Conservation (phyloP, 2,113 vertebrate species). For the Clarias macrocephalus region DNA sequence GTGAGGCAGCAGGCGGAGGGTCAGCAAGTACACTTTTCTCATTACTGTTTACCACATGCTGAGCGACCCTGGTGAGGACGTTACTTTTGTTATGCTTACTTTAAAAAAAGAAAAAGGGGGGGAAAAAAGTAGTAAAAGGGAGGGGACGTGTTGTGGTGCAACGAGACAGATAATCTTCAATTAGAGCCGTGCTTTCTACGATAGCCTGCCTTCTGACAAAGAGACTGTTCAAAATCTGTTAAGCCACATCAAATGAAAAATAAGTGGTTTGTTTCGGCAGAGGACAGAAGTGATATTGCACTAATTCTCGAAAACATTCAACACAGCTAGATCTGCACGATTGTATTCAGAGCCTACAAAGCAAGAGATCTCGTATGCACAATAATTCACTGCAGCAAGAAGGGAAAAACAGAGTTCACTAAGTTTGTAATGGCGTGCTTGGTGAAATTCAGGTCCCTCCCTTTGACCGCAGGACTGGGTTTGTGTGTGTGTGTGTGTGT, state of each 20-base stretch:
- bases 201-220: constrained; percentile 19
- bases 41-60: constrained; percentile 68
- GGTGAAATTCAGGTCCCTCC: constrained; percentile 71
- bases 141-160: neutral
- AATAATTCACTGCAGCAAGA: constrained; percentile 64
- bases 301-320: neutral
- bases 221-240: constrained; percentile 6
- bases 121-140: neutral
- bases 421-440: constrained; percentile 68
- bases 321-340: neutral
- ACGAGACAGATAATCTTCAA: neutral
- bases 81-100: constrained; percentile 52
- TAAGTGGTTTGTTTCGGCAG: neutral
- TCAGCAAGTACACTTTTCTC: constrained; percentile 62
- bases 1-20: constrained; percentile 54
- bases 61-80: constrained; percentile 50
- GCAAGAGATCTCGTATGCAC: constrained; percentile 20
- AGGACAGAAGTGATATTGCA: neutral
- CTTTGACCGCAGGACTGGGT: constrained; percentile 72
- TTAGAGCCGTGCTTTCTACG: neutral
- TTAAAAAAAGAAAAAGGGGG: constrained; percentile 49
- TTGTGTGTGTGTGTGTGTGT: constrained; percentile 47
- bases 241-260: constrained; percentile 5
- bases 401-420: constrained; percentile 70
- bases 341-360: constrained; percentile 17